Evolutionary conservation across 2,888 invertebrate genomes (phyloP), one percentile per base, ranked within the genome.

Genomic region (Morpho helenor): DNA sequence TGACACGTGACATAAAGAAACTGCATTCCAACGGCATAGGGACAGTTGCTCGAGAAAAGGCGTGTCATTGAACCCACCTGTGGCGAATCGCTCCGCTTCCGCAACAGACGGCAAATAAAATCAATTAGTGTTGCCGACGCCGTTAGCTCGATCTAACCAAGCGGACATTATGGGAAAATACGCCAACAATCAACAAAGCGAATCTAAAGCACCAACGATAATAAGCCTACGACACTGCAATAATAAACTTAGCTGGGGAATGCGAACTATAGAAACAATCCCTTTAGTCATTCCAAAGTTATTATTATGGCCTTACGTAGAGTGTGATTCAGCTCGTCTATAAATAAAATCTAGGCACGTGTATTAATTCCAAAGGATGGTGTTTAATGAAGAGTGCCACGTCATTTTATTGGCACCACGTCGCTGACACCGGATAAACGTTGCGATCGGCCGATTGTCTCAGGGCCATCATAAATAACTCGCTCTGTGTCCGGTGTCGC

Each of bases 381-480:
- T 84, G 80, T 84, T 87, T 85, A 87, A 84, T 87, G 82, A 83
- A 86, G 84, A 82, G 79, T 79, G 80, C 79, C 86, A 86, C 89
- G 88, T 88, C 89, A 87, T 83, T 83, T 85, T 80, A 87, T 87
- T 85, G 74, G 73, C 75, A 72, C 69, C 70, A 67, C 71, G 87
- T 87, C 85, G 76, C 79, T 79, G 71, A 80, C 82, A 88, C 89
- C 89, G 89, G 89, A 90, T 88, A 87, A 85, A 80, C 85, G 70
- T 73, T 76, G 80, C 83, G 76, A 77, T 83, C 80, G 80, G 82
- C 76, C 87, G 86, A 90, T 89, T 88, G 89, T 89, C 84, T 86
- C 80, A 80, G 82, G 76, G 75, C 81, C 80, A 79, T 88, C 88
- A 88, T 90, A 90, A 90, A 90, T 90, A 87, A 90, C 87, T 79